Evolutionary conservation across 2,888 invertebrate genomes (phyloP).

Genomic region (Spodoptera exigua): DNA sequence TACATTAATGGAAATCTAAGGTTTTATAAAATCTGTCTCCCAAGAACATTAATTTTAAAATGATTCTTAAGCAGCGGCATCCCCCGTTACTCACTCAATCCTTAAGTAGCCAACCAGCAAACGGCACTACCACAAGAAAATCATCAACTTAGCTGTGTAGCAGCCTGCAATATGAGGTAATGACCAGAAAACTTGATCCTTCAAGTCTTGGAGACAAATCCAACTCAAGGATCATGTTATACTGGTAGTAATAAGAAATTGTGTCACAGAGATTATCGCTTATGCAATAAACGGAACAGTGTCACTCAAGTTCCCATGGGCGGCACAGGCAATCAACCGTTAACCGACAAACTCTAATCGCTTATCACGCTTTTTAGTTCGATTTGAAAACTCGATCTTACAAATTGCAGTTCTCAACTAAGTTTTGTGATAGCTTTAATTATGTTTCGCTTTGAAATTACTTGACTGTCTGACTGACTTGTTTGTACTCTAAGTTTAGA

Average conservation of each 20-base stretch:
- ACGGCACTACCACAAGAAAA: slow-evolving; percentile 38
- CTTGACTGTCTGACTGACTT: too few species aligned
- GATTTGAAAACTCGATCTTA: slow-evolving; percentile 43
- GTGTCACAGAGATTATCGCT: slow-evolving; percentile 82
- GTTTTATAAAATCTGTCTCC: too few species aligned
- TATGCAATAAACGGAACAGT: slow-evolving; percentile 73
- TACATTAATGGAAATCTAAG: too few species aligned
- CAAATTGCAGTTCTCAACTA: slow-evolving; percentile 37
- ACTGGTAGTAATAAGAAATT: slow-evolving; percentile 68
- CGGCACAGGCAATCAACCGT: slow-evolving; percentile 74
- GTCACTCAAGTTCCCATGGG: slow-evolving; percentile 78
- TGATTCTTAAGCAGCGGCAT: neutral
- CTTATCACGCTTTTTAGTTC: slow-evolving; percentile 38
- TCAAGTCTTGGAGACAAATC: slow-evolving; percentile 5
- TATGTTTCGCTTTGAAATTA: slow-evolving; percentile 15
- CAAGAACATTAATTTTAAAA: too few species aligned
- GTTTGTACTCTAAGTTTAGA: neutral
- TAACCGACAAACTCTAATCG: slow-evolving; percentile 67
- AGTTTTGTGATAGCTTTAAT: slow-evolving; percentile 43
- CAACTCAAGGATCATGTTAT: slow-evolving; percentile 52
- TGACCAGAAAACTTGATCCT: slow-evolving; percentile 17
- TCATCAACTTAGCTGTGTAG: slow-evolving; percentile 43
- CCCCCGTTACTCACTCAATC: slow-evolving; percentile 8
- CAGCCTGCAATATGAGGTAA: slow-evolving; percentile 23
- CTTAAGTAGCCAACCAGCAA: slow-evolving; percentile 13